phyloP scores from a whole-genome alignment of 2,888 invertebrate species.

The Agonum fuliginosum region DNA sequence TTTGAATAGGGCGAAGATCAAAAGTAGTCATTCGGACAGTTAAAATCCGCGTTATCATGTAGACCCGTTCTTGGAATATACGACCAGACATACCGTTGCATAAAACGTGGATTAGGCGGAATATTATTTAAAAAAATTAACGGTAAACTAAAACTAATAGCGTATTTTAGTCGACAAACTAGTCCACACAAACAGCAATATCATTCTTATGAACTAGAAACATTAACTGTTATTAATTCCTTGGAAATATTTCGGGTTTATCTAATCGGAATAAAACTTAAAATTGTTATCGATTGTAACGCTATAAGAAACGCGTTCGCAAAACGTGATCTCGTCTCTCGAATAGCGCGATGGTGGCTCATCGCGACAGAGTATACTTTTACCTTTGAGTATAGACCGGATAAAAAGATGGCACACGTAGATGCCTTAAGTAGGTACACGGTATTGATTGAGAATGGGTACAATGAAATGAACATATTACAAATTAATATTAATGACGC shows the following conservation, averaged over 20 bases:
- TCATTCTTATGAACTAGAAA: conserved; percentile 68
- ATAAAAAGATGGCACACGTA: conserved; percentile 63
- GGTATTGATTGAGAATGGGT: neutral
- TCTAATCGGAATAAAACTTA: conserved; percentile 63
- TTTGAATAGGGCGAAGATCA: conserved; percentile 61
- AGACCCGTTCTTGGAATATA: conserved; percentile 63
- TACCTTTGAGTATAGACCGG: conserved; percentile 62
- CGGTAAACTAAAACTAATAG: conserved; percentile 64
- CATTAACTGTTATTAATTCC: conserved; percentile 67
- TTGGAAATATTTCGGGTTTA: conserved; percentile 67
- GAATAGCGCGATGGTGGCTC: conserved; percentile 63
- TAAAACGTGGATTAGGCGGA: conserved; percentile 64
- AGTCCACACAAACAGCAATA: conserved; percentile 66
- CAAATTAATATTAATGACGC: conserved; percentile 5
- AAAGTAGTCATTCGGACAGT: conserved; percentile 61
- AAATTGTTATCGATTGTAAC: conserved; percentile 64
- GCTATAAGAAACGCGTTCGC: conserved; percentile 58
- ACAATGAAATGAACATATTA: neutral
- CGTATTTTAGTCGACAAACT: conserved; percentile 67
- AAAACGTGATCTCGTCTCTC: conserved; percentile 62
- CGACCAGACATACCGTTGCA: conserved; percentile 65
- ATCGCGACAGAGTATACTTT: conserved; percentile 62
- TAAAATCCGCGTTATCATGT: conserved; percentile 51
- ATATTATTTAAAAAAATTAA: conserved; percentile 65
- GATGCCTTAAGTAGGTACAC: conserved; percentile 62